These are phyloP conservation scores for Laticauda laticaudata DNA, from an alignment of 2,113 vertebrate genomes.

Conservation along the genomic window DNA sequence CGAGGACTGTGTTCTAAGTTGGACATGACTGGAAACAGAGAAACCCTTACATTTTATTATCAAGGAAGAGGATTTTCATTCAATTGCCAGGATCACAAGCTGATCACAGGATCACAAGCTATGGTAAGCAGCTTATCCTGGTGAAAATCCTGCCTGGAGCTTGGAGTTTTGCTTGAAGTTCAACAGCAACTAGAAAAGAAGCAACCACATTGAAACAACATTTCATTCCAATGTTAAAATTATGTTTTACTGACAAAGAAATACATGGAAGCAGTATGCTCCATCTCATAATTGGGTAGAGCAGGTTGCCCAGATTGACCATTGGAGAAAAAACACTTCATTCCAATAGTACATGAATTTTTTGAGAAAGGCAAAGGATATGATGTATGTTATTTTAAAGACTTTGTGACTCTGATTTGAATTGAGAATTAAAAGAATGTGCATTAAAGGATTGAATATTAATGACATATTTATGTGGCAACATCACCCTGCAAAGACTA, in stretches of 20 bases:
- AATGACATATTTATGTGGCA: not conserved
- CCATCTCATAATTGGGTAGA: too few species aligned
- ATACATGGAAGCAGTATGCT: too few species aligned
- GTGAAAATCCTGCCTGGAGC: not conserved
- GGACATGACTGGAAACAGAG: not conserved
- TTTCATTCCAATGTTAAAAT: not conserved
- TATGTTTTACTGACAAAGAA: too few species aligned
- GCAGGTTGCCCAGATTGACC: too few species aligned
- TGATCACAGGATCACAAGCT: not conserved
- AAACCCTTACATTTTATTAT: not conserved
- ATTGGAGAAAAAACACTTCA: not conserved
- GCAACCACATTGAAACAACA: not conserved
- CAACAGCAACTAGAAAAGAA: not conserved
- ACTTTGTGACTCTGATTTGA: not conserved
- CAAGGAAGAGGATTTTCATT: not conserved
- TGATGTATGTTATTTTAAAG: not conserved
- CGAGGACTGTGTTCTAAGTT: not conserved
- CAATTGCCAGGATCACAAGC: not conserved
- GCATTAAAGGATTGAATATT: not conserved
- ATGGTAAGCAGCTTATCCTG: not conserved
- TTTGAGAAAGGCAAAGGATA: not conserved
- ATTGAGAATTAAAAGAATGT: not conserved
- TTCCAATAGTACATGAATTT: not conserved
- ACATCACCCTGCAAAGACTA: not conserved
- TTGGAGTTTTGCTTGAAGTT: not conserved